phyloP scores from a whole-genome alignment of 2,113 vertebrate species.

The Salvelinus fontinalis region DNA sequence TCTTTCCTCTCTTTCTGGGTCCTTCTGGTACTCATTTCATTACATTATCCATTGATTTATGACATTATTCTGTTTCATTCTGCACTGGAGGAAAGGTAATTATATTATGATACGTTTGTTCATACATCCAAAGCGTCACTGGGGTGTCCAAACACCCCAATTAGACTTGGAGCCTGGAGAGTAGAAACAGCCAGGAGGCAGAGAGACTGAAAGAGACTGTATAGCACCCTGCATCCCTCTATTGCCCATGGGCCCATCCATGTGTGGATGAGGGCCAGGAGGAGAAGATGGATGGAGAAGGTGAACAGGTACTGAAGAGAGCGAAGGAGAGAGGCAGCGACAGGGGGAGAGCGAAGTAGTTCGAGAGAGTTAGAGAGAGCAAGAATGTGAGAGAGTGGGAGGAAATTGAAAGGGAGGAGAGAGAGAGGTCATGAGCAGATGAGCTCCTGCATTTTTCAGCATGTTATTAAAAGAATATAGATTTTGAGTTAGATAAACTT shows the following conservation, averaged over 20 bases:
- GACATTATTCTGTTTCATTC: background rate
- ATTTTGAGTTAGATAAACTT: too few species aligned
- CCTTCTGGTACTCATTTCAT: background rate
- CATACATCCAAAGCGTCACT: background rate
- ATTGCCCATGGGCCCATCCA: constrained; percentile 49
- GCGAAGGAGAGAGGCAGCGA: background rate
- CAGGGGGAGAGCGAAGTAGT: background rate
- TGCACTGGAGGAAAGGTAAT: background rate
- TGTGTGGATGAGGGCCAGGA: constrained; percentile 28
- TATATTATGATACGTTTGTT: too few species aligned
- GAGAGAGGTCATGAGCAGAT: too few species aligned
- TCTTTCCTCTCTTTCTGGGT: background rate
- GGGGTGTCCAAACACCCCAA: too few species aligned
- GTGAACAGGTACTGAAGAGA: constrained; percentile 26
- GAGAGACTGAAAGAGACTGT: background rate
- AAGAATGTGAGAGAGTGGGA: constrained; percentile 13
- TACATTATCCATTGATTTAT: too few species aligned
- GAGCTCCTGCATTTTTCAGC: too few species aligned
- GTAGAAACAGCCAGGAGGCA: background rate
- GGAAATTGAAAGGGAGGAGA: too few species aligned
- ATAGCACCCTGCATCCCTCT: background rate
- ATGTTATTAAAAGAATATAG: too few species aligned
- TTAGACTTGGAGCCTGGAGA: background rate
- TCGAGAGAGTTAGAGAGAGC: background rate
- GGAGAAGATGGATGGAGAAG: constrained; percentile 28